Evolutionary conservation across 2,888 invertebrate genomes (phyloP), one percentile per base, ranked within the genome.

Genomic region (Clepsis dumicolana): DNA sequence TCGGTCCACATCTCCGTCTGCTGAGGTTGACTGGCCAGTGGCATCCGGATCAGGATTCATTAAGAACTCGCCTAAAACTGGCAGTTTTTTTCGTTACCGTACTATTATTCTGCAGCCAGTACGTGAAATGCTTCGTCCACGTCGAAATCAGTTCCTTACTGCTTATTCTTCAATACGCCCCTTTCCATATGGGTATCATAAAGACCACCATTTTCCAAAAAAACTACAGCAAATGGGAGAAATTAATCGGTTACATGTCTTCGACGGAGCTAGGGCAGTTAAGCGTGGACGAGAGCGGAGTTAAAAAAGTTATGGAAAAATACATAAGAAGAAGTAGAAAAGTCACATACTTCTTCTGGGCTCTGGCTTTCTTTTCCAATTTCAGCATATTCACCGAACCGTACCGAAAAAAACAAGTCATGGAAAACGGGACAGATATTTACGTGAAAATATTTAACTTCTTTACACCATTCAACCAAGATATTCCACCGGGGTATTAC

Each of bases 181-280:
- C 90, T 1, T 90, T 88, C 69, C 90, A 90, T 64, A 79, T 89
- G 73, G 88, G 88, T 0, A 77, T 88, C 1, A 38, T 84, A 0
- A 89, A 89, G 70, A 65, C 80, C 1, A 82, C 83, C 66, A 81
- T 81, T 59, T 89, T 89, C 59, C 76, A 80, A 65, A 85, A 78
- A 68, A 71, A 87, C 70, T 79, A 85, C 65, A 73, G 75, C 54
- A 76, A 71, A 12, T 90, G 90, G 90, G 71, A 80, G 44, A 73
- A 75, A 38, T 62, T 89, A 1, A 80, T 90, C n/a, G 60, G 69
- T 25, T 88, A 80, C 70, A 79, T 88, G 41, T 87, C 89, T 16
- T 65, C 71, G 2, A 73, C 80, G 10, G 89, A 90, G 75, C 73
- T 74, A 0, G 70, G 73, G 4, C 85, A 89, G 74, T 66, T 80